phyloP scores from a whole-genome alignment of 1,140 invertebrate genomes.

The Diorhabda sublineata region DNA sequence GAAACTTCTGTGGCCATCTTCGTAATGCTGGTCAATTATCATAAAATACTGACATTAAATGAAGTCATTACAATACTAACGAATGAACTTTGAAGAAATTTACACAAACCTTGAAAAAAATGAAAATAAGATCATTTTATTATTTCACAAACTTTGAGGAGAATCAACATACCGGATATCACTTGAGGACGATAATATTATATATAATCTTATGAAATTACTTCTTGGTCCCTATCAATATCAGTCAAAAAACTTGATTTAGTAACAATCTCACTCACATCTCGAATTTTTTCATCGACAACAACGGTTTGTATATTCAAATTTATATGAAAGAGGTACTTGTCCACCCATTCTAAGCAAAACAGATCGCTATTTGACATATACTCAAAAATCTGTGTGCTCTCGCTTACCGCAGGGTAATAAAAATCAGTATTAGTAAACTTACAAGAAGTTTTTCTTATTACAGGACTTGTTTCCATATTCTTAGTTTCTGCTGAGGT shows the following conservation, averaged over 20 bases:
- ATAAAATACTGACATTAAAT: too few species aligned
- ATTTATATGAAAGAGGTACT: constrained; percentile 20
- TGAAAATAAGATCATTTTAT: too few species aligned
- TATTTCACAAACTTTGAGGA: too few species aligned
- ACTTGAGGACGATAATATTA: too few species aligned
- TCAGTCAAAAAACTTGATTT: constrained; percentile 15
- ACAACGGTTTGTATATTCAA: constrained; percentile 21
- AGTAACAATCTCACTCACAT: constrained; percentile 21
- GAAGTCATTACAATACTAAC: too few species aligned
- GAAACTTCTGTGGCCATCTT: too few species aligned
- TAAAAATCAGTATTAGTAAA: constrained; percentile 10
- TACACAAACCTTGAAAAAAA: too few species aligned
- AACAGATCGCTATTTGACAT: constrained; percentile 22
- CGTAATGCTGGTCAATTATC: too few species aligned
- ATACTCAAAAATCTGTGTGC: constrained; percentile 15
- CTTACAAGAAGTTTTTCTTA: not conserved
- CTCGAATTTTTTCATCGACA: constrained; percentile 25
- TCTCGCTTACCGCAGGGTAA: not conserved
- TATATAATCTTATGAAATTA: too few species aligned
- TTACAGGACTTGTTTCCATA: not conserved
- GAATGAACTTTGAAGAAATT: too few species aligned
- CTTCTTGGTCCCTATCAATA: not conserved
- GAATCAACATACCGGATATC: too few species aligned
- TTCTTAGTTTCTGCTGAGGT: not conserved
- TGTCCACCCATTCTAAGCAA: constrained; percentile 24